Base-by-base conservation (phyloP, 2,113 vertebrate species). In the Cettia cetti region DNA sequence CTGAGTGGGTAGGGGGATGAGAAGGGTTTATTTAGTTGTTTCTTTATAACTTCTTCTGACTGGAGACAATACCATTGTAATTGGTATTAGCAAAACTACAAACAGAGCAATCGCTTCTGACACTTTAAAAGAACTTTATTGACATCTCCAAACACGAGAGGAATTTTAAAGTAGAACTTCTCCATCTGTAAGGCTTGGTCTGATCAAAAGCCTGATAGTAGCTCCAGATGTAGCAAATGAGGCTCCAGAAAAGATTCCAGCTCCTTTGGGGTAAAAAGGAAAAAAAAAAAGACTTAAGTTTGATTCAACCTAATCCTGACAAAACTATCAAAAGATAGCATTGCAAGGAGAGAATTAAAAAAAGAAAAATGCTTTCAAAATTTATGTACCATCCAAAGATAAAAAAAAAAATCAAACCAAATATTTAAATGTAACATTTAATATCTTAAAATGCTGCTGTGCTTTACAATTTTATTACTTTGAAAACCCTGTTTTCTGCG, bases 131-230 rank as follows among this genome's bases (percentile, higher is more conserved):
- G 88, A 97, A 94, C 93, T 95, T 97, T 96, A 97, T 92, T 97
- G 97, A 95, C 95, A 95, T 96, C 90, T 78, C 66, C 88, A 96
- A 95, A 93, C 93, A 95, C 10, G 2, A 92, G 78, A 93, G 85
- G 94, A 96, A 97, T 98, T 98, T 97, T 97, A 93, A 95, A 96
- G 93, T 82, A 97, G 95, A 95, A 92, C 91, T 97, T 97, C 96
- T 95, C 95, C 33, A 61, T 96, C 95, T 97, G 93, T 97, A 96
- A 97, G 94, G 66, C 92, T 96, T 96, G 95, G 54, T 94, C 82
- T 96, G 96, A 98, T 97, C 96, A 97, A 97, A 97, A 97, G 90
- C 90, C 79, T 68, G 75, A 87, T 94, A 93, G 94, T 92, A 97
- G 91, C 93, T 96, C 82, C 90, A 97, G 95, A 95, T 97, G 54